phyloP scores from a whole-genome alignment of 53 echinoderm and acorn worm species.

The Apostichopus leukothele region DNA sequence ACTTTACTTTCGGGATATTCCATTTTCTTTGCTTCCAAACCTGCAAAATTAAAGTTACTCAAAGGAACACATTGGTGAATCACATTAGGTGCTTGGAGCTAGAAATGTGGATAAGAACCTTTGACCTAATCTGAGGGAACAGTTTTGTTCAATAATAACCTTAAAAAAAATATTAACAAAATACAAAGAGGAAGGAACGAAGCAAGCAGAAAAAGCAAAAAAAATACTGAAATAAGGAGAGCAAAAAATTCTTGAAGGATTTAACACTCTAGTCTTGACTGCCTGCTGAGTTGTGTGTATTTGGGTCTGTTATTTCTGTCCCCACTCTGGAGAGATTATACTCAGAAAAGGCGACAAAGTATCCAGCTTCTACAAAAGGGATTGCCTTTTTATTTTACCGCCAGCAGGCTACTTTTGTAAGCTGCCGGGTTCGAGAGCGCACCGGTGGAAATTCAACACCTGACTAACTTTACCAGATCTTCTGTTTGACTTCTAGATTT shows the following conservation, averaged over 20 bases:
- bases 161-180: too few relatives aligned
- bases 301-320: background rate
- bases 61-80: background rate
- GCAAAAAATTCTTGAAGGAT: background rate
- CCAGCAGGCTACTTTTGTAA: constrained; percentile 4
- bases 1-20: too few relatives aligned
- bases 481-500: constrained; percentile 6
- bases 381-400: background rate
- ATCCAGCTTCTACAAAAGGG: background rate
- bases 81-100: background rate
- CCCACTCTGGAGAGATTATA: background rate
- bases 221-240: background rate
- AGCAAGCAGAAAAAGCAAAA: background rate
- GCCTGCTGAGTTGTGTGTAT: background rate
- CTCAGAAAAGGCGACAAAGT: background rate
- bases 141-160: too few relatives aligned
- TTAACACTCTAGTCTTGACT: background rate
- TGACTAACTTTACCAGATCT: background rate
- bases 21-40: too few relatives aligned
- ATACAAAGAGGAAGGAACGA: too few relatives aligned
- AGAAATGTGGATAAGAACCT: background rate
- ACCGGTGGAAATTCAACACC: background rate
- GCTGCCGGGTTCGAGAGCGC: background rate
- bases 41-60: too few relatives aligned
- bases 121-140: background rate